Evolutionary conservation across 2,797 vertebrate genomes (phyloP), one percentile per base, ranked within the genome.

Genomic region (Xiphorhynchus erythropygius): DNA sequence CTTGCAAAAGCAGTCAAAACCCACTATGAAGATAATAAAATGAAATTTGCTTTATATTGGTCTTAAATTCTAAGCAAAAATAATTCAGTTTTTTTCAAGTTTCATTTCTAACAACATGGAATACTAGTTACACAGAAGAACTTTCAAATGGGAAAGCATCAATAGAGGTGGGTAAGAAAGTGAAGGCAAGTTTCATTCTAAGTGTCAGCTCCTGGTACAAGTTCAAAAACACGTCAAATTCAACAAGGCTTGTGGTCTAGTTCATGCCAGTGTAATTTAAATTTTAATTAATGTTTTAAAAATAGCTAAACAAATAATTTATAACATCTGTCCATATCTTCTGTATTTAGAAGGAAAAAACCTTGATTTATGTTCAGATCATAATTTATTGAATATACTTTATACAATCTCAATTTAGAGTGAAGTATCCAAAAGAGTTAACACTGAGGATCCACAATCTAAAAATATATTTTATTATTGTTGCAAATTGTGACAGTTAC

Each of bases 1-100:
- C 44, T 78, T 92, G 21, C 24, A 82, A 77, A 90, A 76, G 35
- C 53, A 89, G 50, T 63, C 81, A 93, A 83, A 95, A 92, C 50
- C 14, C 63, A 80, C 25, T 19, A 49, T 19, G 46, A 84, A 81
- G 73, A 91, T 13, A 77, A 80, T 41, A 75, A 74, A 88, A 80
- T 46, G 11, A 75, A 87, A 91, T 19, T 78, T 13, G 59, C 42
- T 82, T 79, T 33, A 77, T 39, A 74, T 3, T 53, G 17, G 12
- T 77, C 63, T 71, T 82, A 81, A 89, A 69, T 35, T 69, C 27
- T 62, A 76, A 56, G 53, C 15, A 80, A 83, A 85, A 35, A 59
- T 55, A 19, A 44, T 42, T 55, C 3, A 0, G 28, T 56, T 63
- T 50, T 41, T 28, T 32, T 28, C 27, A 25, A 47, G 28, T 78